Percentiles rank a stretch among this genome's conserved stretches.
These are phyloP conservation scores for Desmophyllum pertusum DNA, from an alignment of 92 coral and sea anemone species.

Conservation along the genomic window DNA sequence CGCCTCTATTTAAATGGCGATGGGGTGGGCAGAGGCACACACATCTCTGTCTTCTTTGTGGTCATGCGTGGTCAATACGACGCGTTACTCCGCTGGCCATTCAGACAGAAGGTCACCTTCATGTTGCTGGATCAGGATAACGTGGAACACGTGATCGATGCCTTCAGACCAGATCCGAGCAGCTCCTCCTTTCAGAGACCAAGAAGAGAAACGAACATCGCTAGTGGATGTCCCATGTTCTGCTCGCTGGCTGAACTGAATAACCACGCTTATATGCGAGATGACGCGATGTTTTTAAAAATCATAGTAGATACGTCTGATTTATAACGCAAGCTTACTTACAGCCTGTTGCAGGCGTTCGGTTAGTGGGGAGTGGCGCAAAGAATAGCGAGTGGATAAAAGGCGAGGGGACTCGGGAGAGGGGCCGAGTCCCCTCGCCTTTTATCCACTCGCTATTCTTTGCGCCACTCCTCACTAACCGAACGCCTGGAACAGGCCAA, in stretches of 20 bases:
- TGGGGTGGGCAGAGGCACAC: slow-evolving; percentile 63
- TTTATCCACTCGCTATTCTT: too few relatives aligned
- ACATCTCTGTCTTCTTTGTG: slow-evolving; percentile 45
- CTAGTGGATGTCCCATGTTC: too few relatives aligned
- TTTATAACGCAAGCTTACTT: too few relatives aligned
- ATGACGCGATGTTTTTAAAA: slow-evolving; percentile 21
- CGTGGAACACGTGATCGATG: slow-evolving; percentile 77
- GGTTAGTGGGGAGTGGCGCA: too few relatives aligned
- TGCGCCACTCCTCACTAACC: too few relatives aligned
- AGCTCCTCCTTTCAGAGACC: slow-evolving; percentile 67
- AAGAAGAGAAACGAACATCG: slow-evolving; percentile 18
- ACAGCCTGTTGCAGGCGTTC: too few relatives aligned
- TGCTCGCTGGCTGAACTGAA: too few relatives aligned
- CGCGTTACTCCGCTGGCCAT: slow-evolving; percentile 79
- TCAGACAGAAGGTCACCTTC: slow-evolving; percentile 77
- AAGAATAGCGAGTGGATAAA: too few relatives aligned
- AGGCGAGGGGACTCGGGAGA: too few relatives aligned
- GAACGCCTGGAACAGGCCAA: too few relatives aligned
- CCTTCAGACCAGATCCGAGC: slow-evolving; percentile 83
- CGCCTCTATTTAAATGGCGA: slow-evolving; percentile 62
- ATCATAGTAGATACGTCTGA: slow-evolving; percentile 12
- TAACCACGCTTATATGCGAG: too few relatives aligned
- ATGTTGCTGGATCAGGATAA: slow-evolving; percentile 79
- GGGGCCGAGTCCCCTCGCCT: too few relatives aligned
- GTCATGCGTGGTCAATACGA: slow-evolving; percentile 69